Conservation (phyloP, 2,113 vertebrate genomes). For the Callospermophilus lateralis region DNA sequence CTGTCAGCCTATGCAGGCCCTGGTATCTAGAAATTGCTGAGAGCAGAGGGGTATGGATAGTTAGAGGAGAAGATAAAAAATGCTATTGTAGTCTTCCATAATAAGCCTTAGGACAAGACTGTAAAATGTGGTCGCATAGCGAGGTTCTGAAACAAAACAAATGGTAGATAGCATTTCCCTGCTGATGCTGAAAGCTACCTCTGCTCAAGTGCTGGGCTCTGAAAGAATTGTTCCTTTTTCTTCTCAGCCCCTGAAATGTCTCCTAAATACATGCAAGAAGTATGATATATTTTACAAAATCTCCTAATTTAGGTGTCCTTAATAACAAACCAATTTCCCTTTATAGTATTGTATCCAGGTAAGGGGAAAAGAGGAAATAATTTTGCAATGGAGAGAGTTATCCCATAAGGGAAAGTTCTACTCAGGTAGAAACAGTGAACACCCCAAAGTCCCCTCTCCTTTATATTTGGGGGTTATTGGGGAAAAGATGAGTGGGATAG, state of each 20-base stretch:
- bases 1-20: neutral
- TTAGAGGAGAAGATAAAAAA: slow-evolving; percentile 49
- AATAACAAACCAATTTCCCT: slow-evolving; percentile 6
- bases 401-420: neutral
- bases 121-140: slow-evolving; percentile 58
- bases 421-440: neutral
- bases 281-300: slow-evolving; percentile 25
- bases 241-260: slow-evolving; percentile 15
- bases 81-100: slow-evolving; percentile 14
- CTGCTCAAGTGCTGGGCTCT: neutral
- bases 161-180: slow-evolving; percentile 12
- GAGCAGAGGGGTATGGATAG: slow-evolving; percentile 43
- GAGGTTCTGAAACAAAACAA: slow-evolving; percentile 67
- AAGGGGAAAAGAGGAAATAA: slow-evolving; percentile 14
- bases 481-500: neutral
- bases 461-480: neutral
- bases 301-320: neutral
- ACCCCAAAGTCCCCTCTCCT: neutral
- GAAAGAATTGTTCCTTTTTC: slow-evolving; percentile 7
- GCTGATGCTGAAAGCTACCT: slow-evolving; percentile 7
- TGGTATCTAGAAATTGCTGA: slow-evolving; percentile 64
- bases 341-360: neutral
- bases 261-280: neutral
- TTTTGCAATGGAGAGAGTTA: slow-evolving; percentile 15
- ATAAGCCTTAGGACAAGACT: slow-evolving; percentile 45